phyloP scores from a whole-genome alignment of 2,797 vertebrate species.

The Hydrolagus colliei region DNA sequence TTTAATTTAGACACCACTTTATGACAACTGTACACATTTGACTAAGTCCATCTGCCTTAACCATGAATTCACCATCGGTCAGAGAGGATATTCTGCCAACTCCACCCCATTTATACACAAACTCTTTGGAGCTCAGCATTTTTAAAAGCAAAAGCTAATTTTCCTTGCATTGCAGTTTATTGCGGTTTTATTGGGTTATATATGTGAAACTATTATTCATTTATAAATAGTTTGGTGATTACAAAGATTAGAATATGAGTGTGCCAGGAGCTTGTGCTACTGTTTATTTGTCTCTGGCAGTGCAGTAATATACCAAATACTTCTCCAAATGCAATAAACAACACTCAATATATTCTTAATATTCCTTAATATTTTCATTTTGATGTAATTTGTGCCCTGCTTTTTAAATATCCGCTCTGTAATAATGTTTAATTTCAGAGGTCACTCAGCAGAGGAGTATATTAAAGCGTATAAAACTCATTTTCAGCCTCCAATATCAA shows the following conservation, averaged over 20 bases:
- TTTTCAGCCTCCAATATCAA: constrained; percentile 99
- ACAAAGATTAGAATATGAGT: constrained; percentile 71
- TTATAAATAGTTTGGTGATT: constrained; percentile 63
- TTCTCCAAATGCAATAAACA: constrained; percentile 62
- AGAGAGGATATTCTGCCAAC: neutral
- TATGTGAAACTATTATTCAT: constrained; percentile 20
- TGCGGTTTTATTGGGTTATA: constrained; percentile 4
- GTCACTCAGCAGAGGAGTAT: constrained; percentile 99
- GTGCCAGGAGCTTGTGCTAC: constrained; percentile 72
- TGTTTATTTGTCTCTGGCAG: constrained; percentile 82
- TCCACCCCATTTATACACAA: constrained; percentile 14
- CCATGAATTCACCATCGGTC: neutral
- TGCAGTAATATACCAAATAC: constrained; percentile 55
- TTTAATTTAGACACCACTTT: too few species aligned
- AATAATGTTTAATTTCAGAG: constrained; percentile 99
- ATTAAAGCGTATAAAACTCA: constrained; percentile 99
- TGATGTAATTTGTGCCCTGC: constrained; percentile 98
- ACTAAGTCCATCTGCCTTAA: neutral
- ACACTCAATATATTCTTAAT: constrained; percentile 94
- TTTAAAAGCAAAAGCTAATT: constrained; percentile 12
- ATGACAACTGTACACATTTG: too few species aligned
- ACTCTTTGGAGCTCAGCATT: neutral
- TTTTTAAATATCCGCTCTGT: constrained; percentile 99
- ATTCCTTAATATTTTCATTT: constrained; percentile 99
- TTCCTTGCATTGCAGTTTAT: neutral